Evolutionary conservation across 2,888 invertebrate genomes (phyloP).

Genomic region (Oscheius sp.): DNA sequence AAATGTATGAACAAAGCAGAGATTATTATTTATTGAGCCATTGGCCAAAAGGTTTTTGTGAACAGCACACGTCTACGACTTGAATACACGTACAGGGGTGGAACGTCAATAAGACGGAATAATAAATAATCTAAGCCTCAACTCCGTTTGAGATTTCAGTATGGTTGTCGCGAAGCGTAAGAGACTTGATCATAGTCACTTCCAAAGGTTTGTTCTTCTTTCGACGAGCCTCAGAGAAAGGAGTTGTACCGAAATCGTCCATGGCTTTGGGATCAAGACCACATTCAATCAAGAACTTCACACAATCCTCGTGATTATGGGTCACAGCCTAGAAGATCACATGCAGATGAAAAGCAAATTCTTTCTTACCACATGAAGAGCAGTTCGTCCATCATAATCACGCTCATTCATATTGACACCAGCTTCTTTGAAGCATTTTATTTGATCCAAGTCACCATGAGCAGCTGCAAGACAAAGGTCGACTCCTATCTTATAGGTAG

Average conservation of each 20-base stretch:
- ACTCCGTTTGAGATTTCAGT: not conserved
- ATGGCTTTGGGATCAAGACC: constrained; percentile 52
- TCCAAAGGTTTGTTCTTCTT: constrained; percentile 32
- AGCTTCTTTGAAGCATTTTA: constrained; percentile 70
- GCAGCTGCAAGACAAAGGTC: constrained; percentile 76
- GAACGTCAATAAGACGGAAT: not conserved
- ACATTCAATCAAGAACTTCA: constrained; percentile 51
- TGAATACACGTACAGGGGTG: constrained; percentile 8
- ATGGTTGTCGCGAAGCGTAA: not conserved
- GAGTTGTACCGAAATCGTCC: constrained; percentile 61
- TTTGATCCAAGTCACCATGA: constrained; percentile 67
- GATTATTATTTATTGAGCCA: not conserved
- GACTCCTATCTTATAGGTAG: constrained; percentile 74
- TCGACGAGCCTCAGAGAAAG: constrained; percentile 53
- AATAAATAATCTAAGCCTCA: constrained; percentile 1
- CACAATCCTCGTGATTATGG: constrained; percentile 52
- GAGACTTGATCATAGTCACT: constrained; percentile 11
- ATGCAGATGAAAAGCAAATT: too few relatives aligned
- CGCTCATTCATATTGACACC: constrained; percentile 59
- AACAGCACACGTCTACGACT: constrained; percentile 15
- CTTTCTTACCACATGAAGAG: constrained; percentile 62
- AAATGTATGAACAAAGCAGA: not conserved
- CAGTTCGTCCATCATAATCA: constrained; percentile 67
- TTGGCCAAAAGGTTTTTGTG: not conserved
- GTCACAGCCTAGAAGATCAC: constrained; percentile 58